Base-by-base conservation (phyloP, 2,113 vertebrate genomes). In the Cololabis saira region DNA sequence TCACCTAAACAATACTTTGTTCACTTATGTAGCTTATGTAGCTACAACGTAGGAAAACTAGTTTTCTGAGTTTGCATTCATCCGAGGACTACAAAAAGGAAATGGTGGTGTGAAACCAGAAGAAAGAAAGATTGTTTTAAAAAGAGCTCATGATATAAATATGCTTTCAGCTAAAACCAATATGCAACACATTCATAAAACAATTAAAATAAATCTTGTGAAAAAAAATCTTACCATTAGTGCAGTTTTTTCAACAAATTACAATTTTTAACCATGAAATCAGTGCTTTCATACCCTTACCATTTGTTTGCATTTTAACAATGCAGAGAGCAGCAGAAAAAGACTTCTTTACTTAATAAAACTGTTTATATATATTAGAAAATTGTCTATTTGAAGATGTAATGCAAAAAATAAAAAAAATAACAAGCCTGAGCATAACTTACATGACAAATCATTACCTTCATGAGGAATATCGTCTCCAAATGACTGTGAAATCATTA, bases 271-370 rank as follows among this genome's bases (percentile, higher is more conserved):
- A 61, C 64, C 42, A 53, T 41, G 6, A 61, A 64, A 61, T 37
- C 74, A 82, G 78, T 81, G 74, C 81, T 37, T 79, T 70, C 37
- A 66, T 67, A 53, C 14, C 4, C 22, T 33, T 51, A 59, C 50
- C 72, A 22, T 2, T 42, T 42, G 16, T 27, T 41, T 61, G 67
- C 45, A 70, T 57, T 50, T 57, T 17, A 17, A 47, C 33, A 37
- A 37, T 11, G 33, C 33, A 7, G 33, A 37, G 33, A 37, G 33
- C 33, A 37, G 33, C 33, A 37, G 33, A 37, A 37, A 37, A 50
- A 22, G 18, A 4, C 53, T 15, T 27, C 21, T 27, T 43, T 56
- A 49, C 3, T 1, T 18, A 67, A 37, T 37, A 37, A 7, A 37
- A 37, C 10, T 37, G 33, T 27, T 27, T 27, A 27, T 27, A 27